phyloP scores from a whole-genome alignment of 2,797 vertebrate genomes.

The Pempheris klunzingeri region DNA sequence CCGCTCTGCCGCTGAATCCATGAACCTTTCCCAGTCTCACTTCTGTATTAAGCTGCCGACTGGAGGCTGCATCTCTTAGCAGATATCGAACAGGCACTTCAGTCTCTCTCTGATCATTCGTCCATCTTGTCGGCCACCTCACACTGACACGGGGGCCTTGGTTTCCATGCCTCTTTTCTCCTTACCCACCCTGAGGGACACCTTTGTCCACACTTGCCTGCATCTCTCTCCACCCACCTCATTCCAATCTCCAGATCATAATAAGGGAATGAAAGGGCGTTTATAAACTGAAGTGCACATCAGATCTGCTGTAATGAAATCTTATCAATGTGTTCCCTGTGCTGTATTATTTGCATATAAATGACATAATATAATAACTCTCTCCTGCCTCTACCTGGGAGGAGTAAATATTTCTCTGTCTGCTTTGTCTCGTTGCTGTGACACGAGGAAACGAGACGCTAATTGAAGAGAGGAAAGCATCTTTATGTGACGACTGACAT shows the following conservation, averaged over 20 bases:
- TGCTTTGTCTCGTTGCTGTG: slow-evolving; percentile 80
- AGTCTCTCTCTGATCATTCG: slow-evolving; percentile 10
- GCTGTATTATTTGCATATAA: slow-evolving; percentile 89
- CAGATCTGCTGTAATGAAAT: slow-evolving; percentile 86
- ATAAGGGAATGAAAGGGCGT: slow-evolving; percentile 84
- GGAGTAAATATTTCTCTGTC: slow-evolving; percentile 88
- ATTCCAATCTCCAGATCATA: slow-evolving; percentile 82
- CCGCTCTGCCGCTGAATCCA: not conserved
- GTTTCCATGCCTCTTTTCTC: not conserved
- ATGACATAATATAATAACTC: slow-evolving; percentile 88
- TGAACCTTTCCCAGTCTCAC: slow-evolving; percentile 9
- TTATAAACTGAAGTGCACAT: slow-evolving; percentile 86
- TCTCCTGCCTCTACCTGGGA: slow-evolving; percentile 75
- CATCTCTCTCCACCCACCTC: slow-evolving; percentile 37
- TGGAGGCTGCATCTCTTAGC: slow-evolving; percentile 26
- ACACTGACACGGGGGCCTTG: not conserved
- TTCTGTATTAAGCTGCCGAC: slow-evolving; percentile 8
- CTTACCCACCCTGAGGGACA: slow-evolving; percentile 3
- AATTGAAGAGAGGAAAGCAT: slow-evolving; percentile 86
- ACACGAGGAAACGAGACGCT: slow-evolving; percentile 81
- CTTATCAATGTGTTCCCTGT: slow-evolving; percentile 80
- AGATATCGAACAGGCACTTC: slow-evolving; percentile 31
- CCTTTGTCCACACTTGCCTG: slow-evolving; percentile 15
- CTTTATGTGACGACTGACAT: slow-evolving; percentile 88
- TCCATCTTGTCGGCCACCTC: slow-evolving; percentile 8